Evolutionary conservation across 2,113 vertebrate genomes (phyloP), one percentile per base, ranked within the genome.

Genomic region (Neolamprologus devosi): DNA sequence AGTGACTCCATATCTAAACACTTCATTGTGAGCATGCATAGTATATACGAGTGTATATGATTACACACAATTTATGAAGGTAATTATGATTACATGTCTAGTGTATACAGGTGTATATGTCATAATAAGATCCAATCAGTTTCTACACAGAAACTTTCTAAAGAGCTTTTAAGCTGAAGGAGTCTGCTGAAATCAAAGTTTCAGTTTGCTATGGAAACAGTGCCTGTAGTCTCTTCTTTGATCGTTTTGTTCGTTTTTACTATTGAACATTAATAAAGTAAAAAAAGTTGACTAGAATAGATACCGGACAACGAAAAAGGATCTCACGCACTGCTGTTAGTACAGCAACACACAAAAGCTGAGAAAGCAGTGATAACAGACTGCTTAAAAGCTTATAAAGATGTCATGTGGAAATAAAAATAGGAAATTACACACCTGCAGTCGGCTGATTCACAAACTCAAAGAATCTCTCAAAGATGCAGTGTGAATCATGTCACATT

Each of bases 231-330:
- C 19, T 54, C 51, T 54, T 54, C n/a, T 54, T 54, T 54, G 51
- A 54, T 12, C 2, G n/a, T 21, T 54, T 21, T 54, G 51, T n/a
- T n/a, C n/a, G 1, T 58, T 58, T 58, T 58, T 58, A 3, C 26
- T 58, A 58, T 16, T 58, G 55, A 58, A 58, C 26, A 17, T 58
- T 3, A 58, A 58, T 58, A 0, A 30, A 6, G 26, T 30, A 57
- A 30, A 58, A 58, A 30, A 58, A 28, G 14, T 58, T 58, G 8
- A 58, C 5, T 17, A 58, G 14, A 58, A 58, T 6, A 58, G 14
- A 58, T 9, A 58, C 5, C 0, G 1, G 55, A 58, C 26, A 17
- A 58, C 0, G 4, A 21, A 54, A 54, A 54, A 54, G 1, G 1
- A 55, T 13, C 0, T 9, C 8, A 16, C 1, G 1, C 55, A 0